Percentiles rank a stretch among this genome's conserved stretches.
Evolutionary conservation across 2,888 invertebrate genomes (phyloP).

Genomic region (Axea sp.): DNA sequence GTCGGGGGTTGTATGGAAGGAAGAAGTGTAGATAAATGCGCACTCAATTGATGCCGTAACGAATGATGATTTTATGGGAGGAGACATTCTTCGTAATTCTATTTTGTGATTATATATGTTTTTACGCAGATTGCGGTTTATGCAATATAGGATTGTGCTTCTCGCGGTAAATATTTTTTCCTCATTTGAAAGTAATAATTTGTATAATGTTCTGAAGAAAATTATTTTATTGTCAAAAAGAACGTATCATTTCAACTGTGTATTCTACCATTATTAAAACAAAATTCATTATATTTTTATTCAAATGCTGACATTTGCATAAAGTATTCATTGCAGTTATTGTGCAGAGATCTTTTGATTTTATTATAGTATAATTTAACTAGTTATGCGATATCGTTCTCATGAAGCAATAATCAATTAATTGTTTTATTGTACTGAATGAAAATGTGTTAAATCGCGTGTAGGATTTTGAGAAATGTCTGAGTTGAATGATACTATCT

Average conservation of each 20-base stretch:
- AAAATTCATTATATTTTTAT: no score
- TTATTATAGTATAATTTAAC: constrained; percentile 1
- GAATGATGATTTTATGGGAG: not conserved
- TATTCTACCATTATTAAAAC: no score
- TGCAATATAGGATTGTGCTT: not conserved
- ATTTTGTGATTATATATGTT: not conserved
- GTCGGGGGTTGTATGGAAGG: constrained; percentile 35
- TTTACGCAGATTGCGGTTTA: not conserved
- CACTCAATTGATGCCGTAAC: constrained; percentile 18
- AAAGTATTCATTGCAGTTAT: no score
- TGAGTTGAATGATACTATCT: not conserved
- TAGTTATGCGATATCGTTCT: not conserved
- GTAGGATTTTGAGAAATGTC: constrained; percentile 6
- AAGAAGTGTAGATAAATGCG: constrained; percentile 12
- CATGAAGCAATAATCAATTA: constrained; percentile 11
- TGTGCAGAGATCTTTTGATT: not conserved
- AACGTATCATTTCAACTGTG: not conserved
- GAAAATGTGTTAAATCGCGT: constrained; percentile 20
- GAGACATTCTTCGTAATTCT: not conserved
- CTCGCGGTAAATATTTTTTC: no score
- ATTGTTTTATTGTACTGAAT: constrained; percentile 11
- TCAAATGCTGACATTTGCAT: no score
- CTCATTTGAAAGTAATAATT: no score
- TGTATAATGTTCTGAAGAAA: no score
- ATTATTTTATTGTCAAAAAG: not conserved